phyloP scores from a whole-genome alignment of 2,113 vertebrate genomes.

The Gavia stellata region DNA sequence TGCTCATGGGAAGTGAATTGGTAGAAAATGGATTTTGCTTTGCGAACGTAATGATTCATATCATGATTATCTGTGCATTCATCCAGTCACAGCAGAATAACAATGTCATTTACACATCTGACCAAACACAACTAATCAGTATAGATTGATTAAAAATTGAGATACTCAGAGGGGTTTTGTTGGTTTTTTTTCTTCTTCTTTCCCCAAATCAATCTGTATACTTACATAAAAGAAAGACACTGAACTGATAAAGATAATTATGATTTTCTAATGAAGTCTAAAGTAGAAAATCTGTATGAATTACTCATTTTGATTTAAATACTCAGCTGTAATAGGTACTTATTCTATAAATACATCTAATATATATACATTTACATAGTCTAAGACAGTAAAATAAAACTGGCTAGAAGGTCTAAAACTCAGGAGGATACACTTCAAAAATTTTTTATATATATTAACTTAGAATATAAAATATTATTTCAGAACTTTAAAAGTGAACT shows the following conservation, averaged over 20 bases:
- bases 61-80: not conserved
- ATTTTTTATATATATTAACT: not conserved
- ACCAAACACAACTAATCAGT: constrained; percentile 23
- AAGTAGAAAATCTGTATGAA: not conserved
- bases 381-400: not conserved
- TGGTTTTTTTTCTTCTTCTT: not conserved
- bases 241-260: not conserved
- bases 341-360: not conserved
- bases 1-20: not conserved
- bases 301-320: not conserved
- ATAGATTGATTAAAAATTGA: not conserved
- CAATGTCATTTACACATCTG: constrained; percentile 17
- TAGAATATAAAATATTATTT: not conserved
- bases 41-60: constrained; percentile 36
- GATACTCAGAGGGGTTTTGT: not conserved
- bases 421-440: not conserved
- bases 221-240: not conserved
- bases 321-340: not conserved
- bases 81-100: not conserved
- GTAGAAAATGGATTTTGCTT: constrained; percentile 37
- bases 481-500: not conserved
- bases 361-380: not conserved
- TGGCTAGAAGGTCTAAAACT: not conserved
- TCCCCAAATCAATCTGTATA: not conserved
- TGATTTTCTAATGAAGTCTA: not conserved